Base-by-base conservation (phyloP, 1,140 invertebrate genomes). In the Lerema accius region DNA sequence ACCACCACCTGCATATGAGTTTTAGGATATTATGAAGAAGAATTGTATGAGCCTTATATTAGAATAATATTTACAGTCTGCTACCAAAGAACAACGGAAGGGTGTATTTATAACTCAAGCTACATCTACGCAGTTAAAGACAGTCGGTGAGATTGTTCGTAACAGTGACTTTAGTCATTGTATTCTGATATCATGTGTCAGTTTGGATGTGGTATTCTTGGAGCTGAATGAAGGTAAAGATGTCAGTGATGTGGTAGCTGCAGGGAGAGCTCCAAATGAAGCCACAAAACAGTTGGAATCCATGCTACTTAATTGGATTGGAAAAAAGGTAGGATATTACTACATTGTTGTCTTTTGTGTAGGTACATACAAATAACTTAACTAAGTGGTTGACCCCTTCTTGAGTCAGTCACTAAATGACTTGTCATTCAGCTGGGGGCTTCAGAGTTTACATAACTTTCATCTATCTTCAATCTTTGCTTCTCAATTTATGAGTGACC, bases 31-130 rank as follows among this genome's bases (percentile, higher is more conserved):
- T n/a, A n/a, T n/a, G n/a, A n/a, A n/a, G n/a, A n/a, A n/a, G n/a
- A n/a, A n/a, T n/a, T n/a, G n/a, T n/a, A n/a, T n/a, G n/a, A n/a
- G n/a, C n/a, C n/a, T n/a, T n/a, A n/a, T 42, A 11, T 0, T 35
- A 11, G 10, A 37, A 37, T 37, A 11, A n/a, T 1, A 17, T 51
- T 82, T 79, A 46, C 67, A 91, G 90, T 68, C 53, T 76, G 77
- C 80, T 23, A 78, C 61, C 23, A 83, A 82, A 55, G 74, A 91
- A 13, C 78, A 92, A 23, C 87, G 85, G 63, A 94, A 94, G 74
- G 93, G 88, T 58, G 92, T 94, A 3, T 94, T 94, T 63, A 91
- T 94, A 65, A 87, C 92, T 5, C 84, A 92, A 65, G 71, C 93
- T 17, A 82, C 85, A 23, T 89, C 78, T 14, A 91, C 82, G 3